These are phyloP conservation scores for Dyspetes luteomarginatus DNA, from an alignment of 2,888 invertebrate species.

Conservation along the genomic window DNA sequence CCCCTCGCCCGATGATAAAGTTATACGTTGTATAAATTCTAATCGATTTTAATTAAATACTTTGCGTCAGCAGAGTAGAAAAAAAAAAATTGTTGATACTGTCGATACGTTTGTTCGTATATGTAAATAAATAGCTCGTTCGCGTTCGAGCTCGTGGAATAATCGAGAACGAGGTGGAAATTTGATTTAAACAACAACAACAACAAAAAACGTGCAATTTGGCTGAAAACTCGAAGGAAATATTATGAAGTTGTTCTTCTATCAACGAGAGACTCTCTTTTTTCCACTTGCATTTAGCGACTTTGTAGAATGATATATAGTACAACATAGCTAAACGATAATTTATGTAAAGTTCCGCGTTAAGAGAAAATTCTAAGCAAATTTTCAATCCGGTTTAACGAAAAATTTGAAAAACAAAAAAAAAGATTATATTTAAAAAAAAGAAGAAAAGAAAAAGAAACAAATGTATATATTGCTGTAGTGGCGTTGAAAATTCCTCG, in stretches of 20 bases:
- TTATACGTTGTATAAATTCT: slow-evolving; percentile 44
- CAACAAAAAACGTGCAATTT: no score
- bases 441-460: background rate
- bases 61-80: slow-evolving; percentile 22
- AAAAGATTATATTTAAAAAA: background rate
- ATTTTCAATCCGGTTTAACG: slow-evolving; percentile 7
- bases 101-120: slow-evolving; percentile 44
- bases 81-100: slow-evolving; percentile 48
- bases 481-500: slow-evolving; percentile 12
- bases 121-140: slow-evolving; percentile 35
- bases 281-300: slow-evolving; percentile 61
- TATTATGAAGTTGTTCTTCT: slow-evolving; percentile 57
- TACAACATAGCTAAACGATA: slow-evolving; percentile 51
- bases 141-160: slow-evolving; percentile 24
- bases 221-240: slow-evolving; percentile 30
- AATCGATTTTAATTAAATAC: slow-evolving; percentile 6
- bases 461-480: slow-evolving; percentile 53
- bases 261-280: slow-evolving; percentile 49
- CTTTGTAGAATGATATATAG: slow-evolving; percentile 49
- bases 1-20: slow-evolving; percentile 30
- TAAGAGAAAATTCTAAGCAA: slow-evolving; percentile 22
- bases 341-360: slow-evolving; percentile 38
- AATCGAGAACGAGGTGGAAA: background rate
- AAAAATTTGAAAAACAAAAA: background rate
- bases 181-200: background rate